Evolutionary conservation across 2,113 vertebrate species (phyloP).

Genomic region (Eubucco bourcierii): DNA sequence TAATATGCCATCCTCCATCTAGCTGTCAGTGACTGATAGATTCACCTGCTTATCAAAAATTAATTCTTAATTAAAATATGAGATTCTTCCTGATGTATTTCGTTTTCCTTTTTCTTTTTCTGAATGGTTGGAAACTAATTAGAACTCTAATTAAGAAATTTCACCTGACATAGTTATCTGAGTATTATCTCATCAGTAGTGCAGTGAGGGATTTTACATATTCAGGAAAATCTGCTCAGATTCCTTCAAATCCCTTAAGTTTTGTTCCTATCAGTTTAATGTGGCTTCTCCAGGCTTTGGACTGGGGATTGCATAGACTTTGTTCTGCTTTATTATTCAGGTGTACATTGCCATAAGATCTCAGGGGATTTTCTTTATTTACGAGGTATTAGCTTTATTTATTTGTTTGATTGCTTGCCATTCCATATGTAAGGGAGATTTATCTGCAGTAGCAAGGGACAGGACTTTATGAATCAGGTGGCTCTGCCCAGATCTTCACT

Average conservation of each 20-base stretch:
- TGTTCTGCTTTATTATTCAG: not conserved
- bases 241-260: not conserved
- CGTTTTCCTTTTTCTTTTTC: not conserved
- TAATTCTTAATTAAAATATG: constrained; percentile 43
- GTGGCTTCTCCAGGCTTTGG: not conserved
- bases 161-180: constrained; percentile 26
- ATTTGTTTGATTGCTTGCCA: not conserved
- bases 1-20: not conserved
- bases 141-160: constrained; percentile 50
- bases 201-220: not conserved
- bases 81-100: not conserved
- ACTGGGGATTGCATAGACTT: not conserved
- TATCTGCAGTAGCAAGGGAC: not conserved
- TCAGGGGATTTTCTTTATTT: not conserved
- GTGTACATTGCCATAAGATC: not conserved
- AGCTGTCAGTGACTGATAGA: constrained; percentile 1
- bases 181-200: constrained; percentile 6
- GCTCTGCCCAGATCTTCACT: not conserved
- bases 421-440: not conserved
- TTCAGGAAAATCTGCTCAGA: not conserved
- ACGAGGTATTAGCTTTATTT: not conserved
- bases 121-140: constrained; percentile 36
- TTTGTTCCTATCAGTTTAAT: not conserved
- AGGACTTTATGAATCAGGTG: not conserved
- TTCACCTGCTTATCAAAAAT: constrained; percentile 12